Percentiles rank a stretch among this genome's conserved stretches.
Conservation (phyloP, 2,113 vertebrate genomes). For the Cyanistes caeruleus region DNA sequence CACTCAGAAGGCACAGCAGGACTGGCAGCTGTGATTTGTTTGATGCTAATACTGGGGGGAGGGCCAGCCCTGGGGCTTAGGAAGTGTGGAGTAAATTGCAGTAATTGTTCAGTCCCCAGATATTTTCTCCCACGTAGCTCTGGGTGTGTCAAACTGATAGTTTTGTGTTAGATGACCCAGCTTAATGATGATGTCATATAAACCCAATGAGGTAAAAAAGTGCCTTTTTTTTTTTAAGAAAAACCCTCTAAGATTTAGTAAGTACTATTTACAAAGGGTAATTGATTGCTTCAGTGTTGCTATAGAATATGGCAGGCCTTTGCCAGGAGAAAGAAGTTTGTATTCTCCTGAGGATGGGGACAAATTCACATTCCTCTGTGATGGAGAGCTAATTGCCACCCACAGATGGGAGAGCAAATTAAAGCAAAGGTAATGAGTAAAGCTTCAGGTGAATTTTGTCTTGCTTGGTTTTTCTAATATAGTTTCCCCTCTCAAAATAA, state of each 20-base stretch:
- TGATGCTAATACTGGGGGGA: accelerated
- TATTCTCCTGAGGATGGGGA: not conserved
- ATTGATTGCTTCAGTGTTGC: not conserved
- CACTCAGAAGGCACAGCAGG: not conserved
- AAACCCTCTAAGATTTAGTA: not conserved
- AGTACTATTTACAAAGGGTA: not conserved
- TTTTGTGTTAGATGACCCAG: not conserved
- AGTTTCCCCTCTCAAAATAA: not conserved
- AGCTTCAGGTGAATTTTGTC: not conserved
- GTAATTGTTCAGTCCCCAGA: not conserved
- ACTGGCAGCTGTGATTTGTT: not conserved
- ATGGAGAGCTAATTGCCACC: not conserved
- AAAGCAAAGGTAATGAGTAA: not conserved
- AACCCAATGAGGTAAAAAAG: not conserved
- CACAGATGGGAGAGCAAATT: not conserved
- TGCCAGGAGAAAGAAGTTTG: not conserved
- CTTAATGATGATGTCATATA: not conserved
- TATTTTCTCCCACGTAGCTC: not conserved
- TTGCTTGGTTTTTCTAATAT: not conserved
- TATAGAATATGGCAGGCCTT: not conserved
- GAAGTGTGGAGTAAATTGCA: not conserved
- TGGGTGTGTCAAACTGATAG: not conserved
- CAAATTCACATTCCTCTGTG: not conserved
- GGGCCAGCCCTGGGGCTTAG: not conserved
- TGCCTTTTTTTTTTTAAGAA: not conserved